A percentile compares a stretch with the other conserved stretches of the same genome.
Evolutionary conservation across 1,140 invertebrate species (phyloP).

Genomic region (Pissodes strobi): DNA sequence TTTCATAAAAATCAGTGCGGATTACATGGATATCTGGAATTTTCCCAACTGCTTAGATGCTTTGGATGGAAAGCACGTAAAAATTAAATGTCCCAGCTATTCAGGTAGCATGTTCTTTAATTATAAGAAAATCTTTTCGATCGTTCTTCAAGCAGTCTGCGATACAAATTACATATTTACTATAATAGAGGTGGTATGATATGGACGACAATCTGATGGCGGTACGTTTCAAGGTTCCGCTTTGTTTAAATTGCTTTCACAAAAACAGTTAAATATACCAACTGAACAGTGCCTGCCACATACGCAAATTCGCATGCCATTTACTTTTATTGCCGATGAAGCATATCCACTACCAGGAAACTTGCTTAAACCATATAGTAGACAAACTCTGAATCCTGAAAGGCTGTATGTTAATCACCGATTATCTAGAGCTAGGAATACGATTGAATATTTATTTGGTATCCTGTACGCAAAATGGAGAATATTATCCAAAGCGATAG

Average conservation of each 20-base stretch:
- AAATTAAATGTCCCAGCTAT: conserved; percentile 8
- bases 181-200: too few species aligned
- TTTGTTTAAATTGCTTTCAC: conserved; percentile 44
- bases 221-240: conserved; percentile 48
- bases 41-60: conserved; percentile 7
- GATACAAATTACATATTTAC: conserved; percentile 5
- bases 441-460: conserved; percentile 56
- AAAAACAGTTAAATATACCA: conserved; percentile 40
- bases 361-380: conserved; percentile 54
- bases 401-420: conserved; percentile 58
- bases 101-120: not conserved
- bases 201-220: conserved; percentile 54
- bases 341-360: conserved; percentile 51
- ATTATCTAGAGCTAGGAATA: conserved; percentile 51
- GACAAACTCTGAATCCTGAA: conserved; percentile 45
- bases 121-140: conserved; percentile 41
- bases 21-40: conserved; percentile 8
- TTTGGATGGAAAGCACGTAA: conserved; percentile 1
- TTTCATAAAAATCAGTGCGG: conserved; percentile 10
- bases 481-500: too few species aligned
- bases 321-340: conserved; percentile 48
- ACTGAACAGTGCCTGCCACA: too few species aligned
- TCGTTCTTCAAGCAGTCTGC: conserved; percentile 33
- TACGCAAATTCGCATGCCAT: too few species aligned
- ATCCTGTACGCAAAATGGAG: conserved; percentile 53